Evolutionary conservation across 2,113 vertebrate species (phyloP).

Genomic region (Tetrax tetrax): DNA sequence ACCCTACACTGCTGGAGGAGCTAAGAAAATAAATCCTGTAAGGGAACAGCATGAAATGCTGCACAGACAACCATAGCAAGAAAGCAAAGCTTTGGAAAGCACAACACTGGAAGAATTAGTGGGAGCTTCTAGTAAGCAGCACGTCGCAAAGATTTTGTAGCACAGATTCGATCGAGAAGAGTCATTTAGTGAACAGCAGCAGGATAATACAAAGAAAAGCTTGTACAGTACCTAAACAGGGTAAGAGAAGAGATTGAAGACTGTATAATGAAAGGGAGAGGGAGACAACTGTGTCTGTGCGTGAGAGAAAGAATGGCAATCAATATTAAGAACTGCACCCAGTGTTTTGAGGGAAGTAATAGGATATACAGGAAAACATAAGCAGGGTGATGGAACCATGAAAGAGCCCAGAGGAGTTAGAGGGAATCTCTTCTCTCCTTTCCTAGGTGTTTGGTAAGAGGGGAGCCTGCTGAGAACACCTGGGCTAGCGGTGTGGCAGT

Average conservation of each 20-base stretch:
- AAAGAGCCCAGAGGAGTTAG: background rate
- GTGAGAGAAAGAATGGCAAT: background rate
- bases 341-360: background rate
- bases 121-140: background rate
- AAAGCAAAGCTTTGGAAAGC: background rate
- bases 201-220: background rate
- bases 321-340: background rate
- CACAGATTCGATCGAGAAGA: background rate
- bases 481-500: background rate
- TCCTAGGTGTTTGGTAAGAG: background rate
- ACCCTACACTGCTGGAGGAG: background rate
- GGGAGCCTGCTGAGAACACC: background rate
- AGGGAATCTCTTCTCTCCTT: background rate
- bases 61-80: background rate
- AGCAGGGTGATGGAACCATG: background rate
- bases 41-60: background rate
- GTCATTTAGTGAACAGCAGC: background rate
- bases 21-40: background rate
- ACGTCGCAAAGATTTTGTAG: background rate
- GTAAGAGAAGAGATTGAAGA: background rate
- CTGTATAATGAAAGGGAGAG: background rate
- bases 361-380: background rate
- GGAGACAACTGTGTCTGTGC: background rate
- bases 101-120: background rate
- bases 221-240: background rate